Base-by-base conservation (phyloP, 2,888 invertebrate genomes). In the Aphidoletes aphidimyza region DNA sequence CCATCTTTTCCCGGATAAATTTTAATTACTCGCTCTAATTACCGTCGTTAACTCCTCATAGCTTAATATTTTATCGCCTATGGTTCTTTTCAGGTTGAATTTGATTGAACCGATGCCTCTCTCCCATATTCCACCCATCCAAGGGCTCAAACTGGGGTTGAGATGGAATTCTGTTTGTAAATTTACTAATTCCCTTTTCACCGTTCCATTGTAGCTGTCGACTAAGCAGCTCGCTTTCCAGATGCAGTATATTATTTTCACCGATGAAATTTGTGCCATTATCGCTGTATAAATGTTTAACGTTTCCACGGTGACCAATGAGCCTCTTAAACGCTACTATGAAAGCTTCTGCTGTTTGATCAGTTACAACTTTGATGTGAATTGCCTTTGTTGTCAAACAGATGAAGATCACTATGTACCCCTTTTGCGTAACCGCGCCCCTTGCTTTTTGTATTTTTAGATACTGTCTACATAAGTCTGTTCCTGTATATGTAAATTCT, bases 71-170 rank as follows among this genome's bases (percentile, higher is more conserved):
- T 9, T 8, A 30, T 84, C 26, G 0, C 19, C 34, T 19, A 84
- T 22, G 3, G 42, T n/a, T 30, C 84, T 17, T 0, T 30, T n/a
- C 2, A 83, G 42, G 42, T 83, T 39, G 22, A 42, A 22, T 42
- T 83, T 83, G 9, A 42, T 42, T 19, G 49, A 49, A 34, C 42
- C 34, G 17, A 87, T 87, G 0, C 86, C 87, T 3, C 87, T 86
- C 85, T 89, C 88, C 87, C 87, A 88, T 1, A 88, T 81, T 8
- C 88, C 88, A 8, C 88, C 88, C 84, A 87, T 87, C 84, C 88
- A 87, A 0, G 88, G 87, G n/a, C 87, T 84, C 11, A 83, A 59
- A 1, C 88, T 87, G 1, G 88, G 88, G 49, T 86, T 88, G 47
- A 88, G 89, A 39, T 87, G 86, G 88, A 88, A 89, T 0, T 84